Evolutionary conservation across 2,888 invertebrate species (phyloP).

Genomic region (Xanthia icteritia): DNA sequence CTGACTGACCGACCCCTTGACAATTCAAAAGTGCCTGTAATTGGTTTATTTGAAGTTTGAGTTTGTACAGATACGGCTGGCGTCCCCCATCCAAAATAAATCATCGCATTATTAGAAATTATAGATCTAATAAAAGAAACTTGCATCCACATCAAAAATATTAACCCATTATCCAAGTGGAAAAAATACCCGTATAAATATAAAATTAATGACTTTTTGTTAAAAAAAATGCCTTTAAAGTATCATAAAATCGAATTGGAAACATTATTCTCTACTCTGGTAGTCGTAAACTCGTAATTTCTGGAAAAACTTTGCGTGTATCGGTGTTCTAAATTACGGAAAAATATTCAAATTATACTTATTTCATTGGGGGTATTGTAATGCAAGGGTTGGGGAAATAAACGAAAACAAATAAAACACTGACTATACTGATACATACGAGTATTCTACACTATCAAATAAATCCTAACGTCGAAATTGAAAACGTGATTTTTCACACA

Average conservation of each 20-base stretch:
- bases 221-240: constrained; percentile 13
- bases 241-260: constrained; percentile 49
- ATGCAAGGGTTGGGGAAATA: constrained; percentile 4
- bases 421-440: too few relatives aligned
- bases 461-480: too few relatives aligned
- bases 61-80: too few relatives aligned
- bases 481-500: too few relatives aligned
- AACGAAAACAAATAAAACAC: too few relatives aligned
- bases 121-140: constrained; percentile 27
- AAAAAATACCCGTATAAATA: constrained; percentile 39
- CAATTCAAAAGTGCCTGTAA: too few relatives aligned
- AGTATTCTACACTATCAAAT: too few relatives aligned
- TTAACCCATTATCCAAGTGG: constrained; percentile 51
- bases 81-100: neutral
- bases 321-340: constrained; percentile 49
- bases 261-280: constrained; percentile 41
- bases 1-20: too few relatives aligned
- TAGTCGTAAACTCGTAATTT: constrained; percentile 33
- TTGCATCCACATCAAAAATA: constrained; percentile 42
- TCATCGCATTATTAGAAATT: constrained; percentile 26
- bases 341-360: constrained; percentile 55
- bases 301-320: constrained; percentile 56
- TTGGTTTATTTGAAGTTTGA: too few relatives aligned
- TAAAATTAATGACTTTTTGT: constrained; percentile 28
- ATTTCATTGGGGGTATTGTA: constrained; percentile 2